Conservation (phyloP, 2,888 invertebrate species). For the Drosophila meridionalis region DNA sequence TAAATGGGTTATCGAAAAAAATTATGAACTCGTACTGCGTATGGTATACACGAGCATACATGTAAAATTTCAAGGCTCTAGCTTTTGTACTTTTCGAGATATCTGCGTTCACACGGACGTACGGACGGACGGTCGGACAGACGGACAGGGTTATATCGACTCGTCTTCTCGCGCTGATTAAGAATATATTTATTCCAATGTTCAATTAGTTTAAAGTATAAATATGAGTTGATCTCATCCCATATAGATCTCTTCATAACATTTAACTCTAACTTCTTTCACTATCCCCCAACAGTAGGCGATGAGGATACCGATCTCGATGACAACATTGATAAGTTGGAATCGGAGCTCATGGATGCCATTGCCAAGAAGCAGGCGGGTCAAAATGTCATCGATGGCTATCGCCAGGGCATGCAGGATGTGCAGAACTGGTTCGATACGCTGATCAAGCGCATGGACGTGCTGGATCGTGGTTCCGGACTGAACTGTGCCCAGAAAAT, state of each 20-base stretch:
- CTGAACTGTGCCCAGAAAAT: conserved; percentile 92
- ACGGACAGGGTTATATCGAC: no score
- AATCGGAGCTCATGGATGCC: conserved; percentile 89
- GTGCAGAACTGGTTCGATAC: conserved; percentile 93
- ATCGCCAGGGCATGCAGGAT: conserved; percentile 90
- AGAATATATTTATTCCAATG: no score
- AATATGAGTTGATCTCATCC: neutral
- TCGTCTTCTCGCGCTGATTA: no score
- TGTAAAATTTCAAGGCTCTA: no score
- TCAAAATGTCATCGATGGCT: conserved; percentile 91
- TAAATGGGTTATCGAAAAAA: no score
- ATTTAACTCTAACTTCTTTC: neutral
- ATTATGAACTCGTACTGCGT: no score
- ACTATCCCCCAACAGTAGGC: conserved; percentile 74
- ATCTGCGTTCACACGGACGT: no score
- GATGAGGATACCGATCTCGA: conserved; percentile 90
- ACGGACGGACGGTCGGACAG: no score
- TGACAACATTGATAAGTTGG: conserved; percentile 89
- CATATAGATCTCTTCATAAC: neutral
- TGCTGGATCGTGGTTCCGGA: conserved; percentile 93
- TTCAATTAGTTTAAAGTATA: no score
- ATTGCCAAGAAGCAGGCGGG: conserved; percentile 91
- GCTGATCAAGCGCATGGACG: conserved; percentile 92
- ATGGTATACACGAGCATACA: no score
- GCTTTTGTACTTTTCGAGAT: no score